Base-by-base conservation (phyloP, 2,888 invertebrate species). In the Synanthedon vespiformis region DNA sequence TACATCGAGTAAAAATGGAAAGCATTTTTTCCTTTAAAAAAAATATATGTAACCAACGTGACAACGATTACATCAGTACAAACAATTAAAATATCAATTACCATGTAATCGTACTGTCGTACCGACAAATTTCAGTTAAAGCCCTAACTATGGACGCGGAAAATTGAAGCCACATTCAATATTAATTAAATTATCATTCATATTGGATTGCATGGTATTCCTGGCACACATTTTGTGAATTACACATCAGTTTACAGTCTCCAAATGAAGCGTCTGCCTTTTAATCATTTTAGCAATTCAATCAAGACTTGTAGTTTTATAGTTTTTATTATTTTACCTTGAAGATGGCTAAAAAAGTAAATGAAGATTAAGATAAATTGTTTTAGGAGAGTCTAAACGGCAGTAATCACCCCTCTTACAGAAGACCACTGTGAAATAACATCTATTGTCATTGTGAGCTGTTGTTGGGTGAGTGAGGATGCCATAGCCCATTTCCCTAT, bases 71-170 rank as follows among this genome's bases (percentile, higher is more conserved):
- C 60, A 67, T 72, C 70, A 65, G 67, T 68, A 70, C 72, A 70
- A 69, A 56, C 70, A 73, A 72, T 75, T 73, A 72, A 68, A 70
- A 72, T 72, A 76, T 72, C 68, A 71, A 73, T 77, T 68, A 67
- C 66, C 61, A 55, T 57, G 65, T 65, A 70, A 72, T 70, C 63
- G 68, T 70, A 67, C 64, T 60, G 61, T 62, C 63, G 63, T 67
- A 69, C 68, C 68, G 65, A 70, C 67, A 67, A 72, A 69, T 73
- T 77, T 73, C 68, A 76, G 74, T 77, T 74, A 74, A 67, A 67
- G 61, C 64, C 67, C 64, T 70, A 70, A 69, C 70, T 72, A 67
- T 61, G 65, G 63, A 68, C 61, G 64, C 66, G 67, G 68, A 71
- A 74, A 74, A 75, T 72, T 65, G 64, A 67, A 63, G 62, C 63